Percentiles rank a stretch among this genome's conserved stretches.
Conservation (phyloP, 2,888 invertebrate species). For the Metellina segmentata region DNA sequence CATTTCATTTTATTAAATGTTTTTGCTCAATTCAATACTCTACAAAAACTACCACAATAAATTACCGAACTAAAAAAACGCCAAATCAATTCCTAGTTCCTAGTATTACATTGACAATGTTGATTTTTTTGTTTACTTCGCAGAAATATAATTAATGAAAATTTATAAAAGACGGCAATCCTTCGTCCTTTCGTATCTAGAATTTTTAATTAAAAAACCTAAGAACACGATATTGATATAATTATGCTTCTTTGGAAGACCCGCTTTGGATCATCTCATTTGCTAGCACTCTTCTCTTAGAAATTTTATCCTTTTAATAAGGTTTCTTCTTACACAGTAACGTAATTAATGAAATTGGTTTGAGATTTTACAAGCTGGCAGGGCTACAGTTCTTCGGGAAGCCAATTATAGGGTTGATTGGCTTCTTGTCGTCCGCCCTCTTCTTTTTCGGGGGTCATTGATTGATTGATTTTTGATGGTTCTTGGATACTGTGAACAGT, state of each 20-base stretch:
- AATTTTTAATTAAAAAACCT: background rate
- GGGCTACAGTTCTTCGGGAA: conserved; percentile 19
- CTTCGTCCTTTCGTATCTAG: background rate
- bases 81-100: no score
- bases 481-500: background rate
- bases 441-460: conserved; percentile 30
- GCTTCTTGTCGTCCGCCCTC: conserved; percentile 40
- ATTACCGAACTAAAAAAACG: no score
- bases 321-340: conserved; percentile 14
- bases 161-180: background rate
- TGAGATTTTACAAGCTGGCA: background rate
- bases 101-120: no score
- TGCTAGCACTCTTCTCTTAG: background rate
- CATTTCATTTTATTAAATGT: no score
- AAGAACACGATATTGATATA: conserved; percentile 1
- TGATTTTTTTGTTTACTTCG: background rate
- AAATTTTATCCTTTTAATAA: conserved; percentile 38
- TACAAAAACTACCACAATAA: no score
- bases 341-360: conserved; percentile 54
- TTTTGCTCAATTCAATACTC: no score
- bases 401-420: conserved; percentile 55
- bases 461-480: conserved; percentile 71
- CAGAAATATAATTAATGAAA: background rate
- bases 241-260: background rate
- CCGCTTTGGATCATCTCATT: conserved; percentile 1